These are phyloP conservation scores for Meloe dianella DNA, from an alignment of 2,888 invertebrate genomes.

Conservation along the genomic window DNA sequence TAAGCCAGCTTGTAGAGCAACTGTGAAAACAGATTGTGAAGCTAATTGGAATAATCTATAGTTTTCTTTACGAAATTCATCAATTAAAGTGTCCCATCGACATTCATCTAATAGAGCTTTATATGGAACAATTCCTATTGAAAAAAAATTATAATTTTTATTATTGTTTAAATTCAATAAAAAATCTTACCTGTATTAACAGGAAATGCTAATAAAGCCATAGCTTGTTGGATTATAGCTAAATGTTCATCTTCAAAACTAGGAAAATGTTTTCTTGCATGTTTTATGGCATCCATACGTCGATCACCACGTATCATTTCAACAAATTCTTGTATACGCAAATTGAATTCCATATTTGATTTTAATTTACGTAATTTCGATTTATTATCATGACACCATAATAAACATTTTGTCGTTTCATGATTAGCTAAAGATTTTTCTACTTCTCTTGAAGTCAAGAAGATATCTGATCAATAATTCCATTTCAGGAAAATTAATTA, in stretches of 20 bases:
- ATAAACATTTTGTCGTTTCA: conserved; percentile 87
- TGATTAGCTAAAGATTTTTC: conserved; percentile 82
- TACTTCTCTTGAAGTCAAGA: conserved; percentile 81
- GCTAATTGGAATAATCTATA: conserved; percentile 93
- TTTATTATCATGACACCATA: conserved; percentile 97
- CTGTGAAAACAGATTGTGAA: conserved; percentile 88
- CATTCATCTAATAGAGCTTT: conserved; percentile 68
- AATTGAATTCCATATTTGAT: conserved; percentile 94
- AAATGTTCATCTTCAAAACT: conserved; percentile 86
- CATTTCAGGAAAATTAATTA: no score
- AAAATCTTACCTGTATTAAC: conserved; percentile 70
- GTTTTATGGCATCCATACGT: conserved; percentile 90
- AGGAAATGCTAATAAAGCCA: conserved; percentile 96
- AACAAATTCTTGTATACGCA: conserved; percentile 92
- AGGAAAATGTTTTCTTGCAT: conserved; percentile 92
- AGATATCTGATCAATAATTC: conserved; percentile 69
- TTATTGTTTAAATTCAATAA: not conserved
- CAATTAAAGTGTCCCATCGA: conserved; percentile 84
- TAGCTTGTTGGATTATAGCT: conserved; percentile 88
- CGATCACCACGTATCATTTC: conserved; percentile 88
- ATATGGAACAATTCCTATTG: conserved; percentile 71
- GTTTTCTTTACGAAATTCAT: conserved; percentile 93
- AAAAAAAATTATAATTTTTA: conserved; percentile 27
- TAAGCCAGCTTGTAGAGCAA: conserved; percentile 90
- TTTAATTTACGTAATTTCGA: conserved; percentile 92